Conservation (phyloP, 2,797 vertebrate genomes). For the Melanotaenia nigrans region DNA sequence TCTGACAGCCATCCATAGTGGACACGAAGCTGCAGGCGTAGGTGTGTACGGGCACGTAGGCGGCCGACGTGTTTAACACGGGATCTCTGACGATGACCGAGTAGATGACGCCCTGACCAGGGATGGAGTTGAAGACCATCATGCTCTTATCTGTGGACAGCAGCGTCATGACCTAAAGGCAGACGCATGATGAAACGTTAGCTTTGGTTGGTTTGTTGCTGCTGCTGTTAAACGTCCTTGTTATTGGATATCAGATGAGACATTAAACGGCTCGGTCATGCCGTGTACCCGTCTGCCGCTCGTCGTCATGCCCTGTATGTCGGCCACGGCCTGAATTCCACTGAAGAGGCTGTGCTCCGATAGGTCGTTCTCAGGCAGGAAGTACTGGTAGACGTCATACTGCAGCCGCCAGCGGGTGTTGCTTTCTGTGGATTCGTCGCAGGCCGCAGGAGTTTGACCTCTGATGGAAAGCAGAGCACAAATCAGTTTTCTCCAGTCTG, state of each 20-base stretch:
- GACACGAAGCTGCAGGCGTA: conserved; percentile 91
- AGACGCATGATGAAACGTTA: neutral
- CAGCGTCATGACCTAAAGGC: conserved; percentile 84
- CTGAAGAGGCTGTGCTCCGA: conserved; percentile 82
- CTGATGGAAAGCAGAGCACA: conserved; percentile 66
- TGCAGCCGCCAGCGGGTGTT: conserved; percentile 85
- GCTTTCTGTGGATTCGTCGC: conserved; percentile 74
- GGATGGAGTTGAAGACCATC: conserved; percentile 87
- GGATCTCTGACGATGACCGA: conserved; percentile 92
- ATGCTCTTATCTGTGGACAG: conserved; percentile 80
- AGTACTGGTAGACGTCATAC: conserved; percentile 94
- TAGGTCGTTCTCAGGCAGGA: conserved; percentile 89
- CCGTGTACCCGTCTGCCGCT: conserved; percentile 83
- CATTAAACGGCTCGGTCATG: neutral
- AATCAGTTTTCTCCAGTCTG: neutral
- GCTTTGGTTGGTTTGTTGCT: too few species aligned
- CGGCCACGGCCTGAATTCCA: conserved; percentile 83
- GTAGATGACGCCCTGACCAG: conserved; percentile 93
- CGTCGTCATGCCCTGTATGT: conserved; percentile 73
- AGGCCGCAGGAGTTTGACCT: conserved; percentile 77
- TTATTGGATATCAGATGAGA: neutral
- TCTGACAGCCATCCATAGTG: conserved; percentile 83
- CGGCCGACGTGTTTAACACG: conserved; percentile 87
- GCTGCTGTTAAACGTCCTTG: neutral
- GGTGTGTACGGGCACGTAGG: conserved; percentile 91